A percentile compares a stretch with the other conserved stretches of the same genome.
Conservation (phyloP, 2,113 vertebrate genomes). For the Galbula dea region DNA sequence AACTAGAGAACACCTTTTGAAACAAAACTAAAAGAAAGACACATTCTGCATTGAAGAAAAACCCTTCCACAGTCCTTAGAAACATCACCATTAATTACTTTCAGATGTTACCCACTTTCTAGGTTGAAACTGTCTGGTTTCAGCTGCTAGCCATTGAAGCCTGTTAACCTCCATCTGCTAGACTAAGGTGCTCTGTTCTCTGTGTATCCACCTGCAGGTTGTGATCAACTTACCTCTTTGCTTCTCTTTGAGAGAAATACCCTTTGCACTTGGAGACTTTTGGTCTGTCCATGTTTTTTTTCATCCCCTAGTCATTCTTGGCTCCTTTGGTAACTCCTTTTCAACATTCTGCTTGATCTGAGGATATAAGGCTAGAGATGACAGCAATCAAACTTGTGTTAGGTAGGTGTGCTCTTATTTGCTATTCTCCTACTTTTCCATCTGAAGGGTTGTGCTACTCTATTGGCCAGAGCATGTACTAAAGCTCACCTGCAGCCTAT, state of each 20-base stretch:
- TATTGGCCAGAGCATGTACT: conserved; percentile 11
- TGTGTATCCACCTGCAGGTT: neutral
- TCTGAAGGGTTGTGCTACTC: conserved; percentile 34
- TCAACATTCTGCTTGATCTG: conserved; percentile 56
- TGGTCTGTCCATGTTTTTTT: conserved; percentile 50
- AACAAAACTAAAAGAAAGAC: neutral
- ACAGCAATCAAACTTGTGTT: conserved; percentile 33
- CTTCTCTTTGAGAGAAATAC: conserved; percentile 47
- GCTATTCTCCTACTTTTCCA: conserved; percentile 50
- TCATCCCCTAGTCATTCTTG: conserved; percentile 28
- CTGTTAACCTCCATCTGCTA: neutral
- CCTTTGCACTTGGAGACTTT: conserved; percentile 20
- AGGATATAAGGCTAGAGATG: conserved; percentile 22
- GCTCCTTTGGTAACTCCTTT: conserved; percentile 50
- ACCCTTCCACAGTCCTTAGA: neutral
- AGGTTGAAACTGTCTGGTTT: conserved; percentile 1
- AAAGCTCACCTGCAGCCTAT: conserved; percentile 42
- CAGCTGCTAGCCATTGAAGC: neutral
- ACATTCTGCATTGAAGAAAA: neutral
- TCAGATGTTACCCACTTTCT: neutral
- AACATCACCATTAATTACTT: conserved; percentile 40
- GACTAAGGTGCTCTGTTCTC: conserved; percentile 22
- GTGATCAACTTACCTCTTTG: conserved; percentile 39
- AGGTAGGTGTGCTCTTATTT: conserved; percentile 57
- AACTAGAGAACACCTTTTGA: neutral